Conservation (phyloP, 1,140 invertebrate genomes). For the Drosophila willistoni region DNA sequence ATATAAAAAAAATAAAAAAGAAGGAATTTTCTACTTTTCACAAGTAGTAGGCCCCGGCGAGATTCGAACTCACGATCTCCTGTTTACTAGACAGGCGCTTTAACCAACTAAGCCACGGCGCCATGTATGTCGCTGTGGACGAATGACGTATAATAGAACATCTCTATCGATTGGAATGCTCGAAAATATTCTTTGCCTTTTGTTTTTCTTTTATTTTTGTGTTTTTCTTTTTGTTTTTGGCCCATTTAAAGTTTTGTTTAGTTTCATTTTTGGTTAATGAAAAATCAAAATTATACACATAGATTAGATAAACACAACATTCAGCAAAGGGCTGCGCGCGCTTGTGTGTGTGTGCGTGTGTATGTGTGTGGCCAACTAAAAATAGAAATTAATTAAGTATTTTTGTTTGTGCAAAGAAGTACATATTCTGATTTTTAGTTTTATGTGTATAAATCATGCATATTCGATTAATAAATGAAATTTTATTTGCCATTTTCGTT, state of each 20-base stretch:
- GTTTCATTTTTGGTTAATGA: background rate
- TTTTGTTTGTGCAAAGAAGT: background rate
- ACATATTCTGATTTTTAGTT: no score
- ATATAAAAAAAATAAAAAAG: background rate
- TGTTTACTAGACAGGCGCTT: conserved; percentile 87
- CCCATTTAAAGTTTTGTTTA: no score
- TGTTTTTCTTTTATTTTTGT: background rate
- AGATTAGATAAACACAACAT: background rate
- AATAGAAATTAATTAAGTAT: background rate
- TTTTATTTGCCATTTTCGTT: no score
- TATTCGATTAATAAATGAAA: no score
- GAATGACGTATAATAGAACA: background rate
- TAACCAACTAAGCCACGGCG: conserved; percentile 87
- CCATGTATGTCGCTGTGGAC: conserved; percentile 43
- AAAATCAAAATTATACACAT: background rate
- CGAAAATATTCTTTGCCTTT: background rate
- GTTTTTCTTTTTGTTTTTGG: background rate
- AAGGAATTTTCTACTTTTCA: background rate
- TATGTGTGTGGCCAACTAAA: background rate
- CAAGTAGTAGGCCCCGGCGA: conserved; percentile 84
- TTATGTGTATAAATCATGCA: no score
- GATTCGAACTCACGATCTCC: conserved; percentile 87
- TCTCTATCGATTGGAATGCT: background rate
- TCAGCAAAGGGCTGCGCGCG: background rate
- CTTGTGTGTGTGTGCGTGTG: no score